These are phyloP conservation scores for Leptoteleia sp. DNA, from an alignment of 1,140 invertebrate species.

Conservation along the genomic window DNA sequence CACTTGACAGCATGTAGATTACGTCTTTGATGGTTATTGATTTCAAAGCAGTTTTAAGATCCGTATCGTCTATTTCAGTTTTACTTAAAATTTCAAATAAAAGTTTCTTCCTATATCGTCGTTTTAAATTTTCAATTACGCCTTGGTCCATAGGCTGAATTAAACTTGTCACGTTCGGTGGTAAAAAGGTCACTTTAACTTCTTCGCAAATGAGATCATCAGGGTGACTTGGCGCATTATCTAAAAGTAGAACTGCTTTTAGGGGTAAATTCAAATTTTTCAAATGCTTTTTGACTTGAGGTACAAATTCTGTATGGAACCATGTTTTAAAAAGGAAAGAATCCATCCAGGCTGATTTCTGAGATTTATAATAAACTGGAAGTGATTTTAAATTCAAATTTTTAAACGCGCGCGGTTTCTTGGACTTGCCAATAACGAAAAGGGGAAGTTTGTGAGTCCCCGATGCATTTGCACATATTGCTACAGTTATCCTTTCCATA, in stretches of 20 bases:
- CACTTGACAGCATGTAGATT: no score
- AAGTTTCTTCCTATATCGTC: slow-evolving; percentile 66
- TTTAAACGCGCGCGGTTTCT: slow-evolving; percentile 71
- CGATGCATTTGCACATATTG: slow-evolving; percentile 42
- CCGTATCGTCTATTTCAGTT: no score
- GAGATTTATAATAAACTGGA: slow-evolving; percentile 49
- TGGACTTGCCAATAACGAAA: slow-evolving; percentile 69
- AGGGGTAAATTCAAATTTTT: slow-evolving; percentile 28
- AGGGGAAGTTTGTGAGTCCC: slow-evolving; percentile 72
- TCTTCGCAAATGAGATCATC: slow-evolving; percentile 52
- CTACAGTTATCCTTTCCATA: slow-evolving; percentile 45
- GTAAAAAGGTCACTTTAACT: slow-evolving; percentile 74
- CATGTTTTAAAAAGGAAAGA: slow-evolving; percentile 50
- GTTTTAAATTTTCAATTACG: slow-evolving; percentile 73
- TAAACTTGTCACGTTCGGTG: slow-evolving; percentile 76
- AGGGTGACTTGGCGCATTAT: slow-evolving; percentile 41
- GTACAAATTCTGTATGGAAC: slow-evolving; percentile 67
- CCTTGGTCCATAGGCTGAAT: slow-evolving; percentile 79
- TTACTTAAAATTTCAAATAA: slow-evolving; percentile 62
- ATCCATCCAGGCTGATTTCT: slow-evolving; percentile 64
- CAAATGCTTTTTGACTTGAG: slow-evolving; percentile 72
- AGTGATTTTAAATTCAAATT: slow-evolving; percentile 50
- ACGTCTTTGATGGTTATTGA: no score
- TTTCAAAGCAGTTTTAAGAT: no score
- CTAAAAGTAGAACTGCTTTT: slow-evolving; percentile 38